Conservation (phyloP, 1,140 invertebrate genomes). For the Euborellia annulipes region DNA sequence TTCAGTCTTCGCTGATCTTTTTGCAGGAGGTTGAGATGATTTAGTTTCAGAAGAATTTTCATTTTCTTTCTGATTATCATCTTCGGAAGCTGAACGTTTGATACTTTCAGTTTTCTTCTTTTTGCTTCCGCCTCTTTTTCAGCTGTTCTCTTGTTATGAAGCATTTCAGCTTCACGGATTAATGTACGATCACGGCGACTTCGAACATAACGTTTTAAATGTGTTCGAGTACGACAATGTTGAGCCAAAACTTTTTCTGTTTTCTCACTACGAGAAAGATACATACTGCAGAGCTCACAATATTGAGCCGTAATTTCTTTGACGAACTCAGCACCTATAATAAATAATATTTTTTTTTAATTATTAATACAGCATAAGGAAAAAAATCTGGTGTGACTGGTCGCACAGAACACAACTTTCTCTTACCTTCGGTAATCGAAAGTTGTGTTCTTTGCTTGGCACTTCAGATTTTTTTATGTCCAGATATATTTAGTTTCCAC, state of each 20-base stretch:
- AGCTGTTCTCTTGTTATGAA: conserved; percentile 39
- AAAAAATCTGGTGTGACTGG: too few species aligned
- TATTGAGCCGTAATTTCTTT: conserved; percentile 51
- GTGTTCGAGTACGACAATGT: conserved; percentile 51
- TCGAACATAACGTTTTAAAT: conserved; percentile 52
- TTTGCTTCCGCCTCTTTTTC: conserved; percentile 19
- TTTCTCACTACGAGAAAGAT: conserved; percentile 44
- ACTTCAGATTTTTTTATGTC: too few species aligned
- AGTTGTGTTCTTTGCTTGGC: not conserved
- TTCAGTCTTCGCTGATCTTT: conserved; percentile 7
- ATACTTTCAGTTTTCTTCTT: conserved; percentile 8
- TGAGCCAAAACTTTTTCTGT: conserved; percentile 41
- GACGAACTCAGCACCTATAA: conserved; percentile 48
- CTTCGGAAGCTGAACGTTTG: conserved; percentile 12
- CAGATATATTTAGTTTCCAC: too few species aligned
- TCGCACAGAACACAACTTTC: not conserved
- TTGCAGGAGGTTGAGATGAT: not conserved
- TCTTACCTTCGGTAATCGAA: not conserved
- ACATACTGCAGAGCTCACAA: conserved; percentile 58
- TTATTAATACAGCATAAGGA: too few species aligned
- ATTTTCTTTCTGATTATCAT: conserved; percentile 12
- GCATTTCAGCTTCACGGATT: conserved; percentile 45
- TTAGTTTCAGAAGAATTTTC: not conserved
- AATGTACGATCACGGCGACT: conserved; percentile 54
- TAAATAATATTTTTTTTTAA: not conserved